Conservation (phyloP, 2,113 vertebrate genomes). For the Chlamydotis undulata region DNA sequence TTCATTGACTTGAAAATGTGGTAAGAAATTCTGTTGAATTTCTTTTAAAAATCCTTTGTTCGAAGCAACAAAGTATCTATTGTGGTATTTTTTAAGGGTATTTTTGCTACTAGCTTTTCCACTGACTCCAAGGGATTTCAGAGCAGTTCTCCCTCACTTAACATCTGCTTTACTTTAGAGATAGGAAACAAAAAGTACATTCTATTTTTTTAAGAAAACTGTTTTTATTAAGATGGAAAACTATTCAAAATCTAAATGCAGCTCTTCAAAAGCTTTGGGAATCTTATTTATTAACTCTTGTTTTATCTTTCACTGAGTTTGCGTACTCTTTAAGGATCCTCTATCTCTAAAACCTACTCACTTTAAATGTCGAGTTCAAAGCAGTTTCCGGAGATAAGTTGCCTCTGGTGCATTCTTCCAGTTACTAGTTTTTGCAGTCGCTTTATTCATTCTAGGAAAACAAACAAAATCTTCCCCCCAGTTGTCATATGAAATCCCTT, state of each 20-base stretch:
- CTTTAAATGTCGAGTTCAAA: background rate
- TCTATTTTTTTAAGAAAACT: background rate
- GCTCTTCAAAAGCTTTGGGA: background rate
- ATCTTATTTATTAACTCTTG: background rate
- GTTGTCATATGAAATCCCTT: background rate
- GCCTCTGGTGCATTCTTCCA: background rate
- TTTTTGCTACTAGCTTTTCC: background rate
- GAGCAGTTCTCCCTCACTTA: background rate
- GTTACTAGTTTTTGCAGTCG: background rate
- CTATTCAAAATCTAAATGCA: background rate
- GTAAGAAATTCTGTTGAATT: background rate
- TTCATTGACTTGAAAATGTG: constrained; percentile 9
- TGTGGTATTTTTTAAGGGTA: background rate
- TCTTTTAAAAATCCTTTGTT: background rate
- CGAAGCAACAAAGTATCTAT: background rate
- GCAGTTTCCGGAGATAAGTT: background rate
- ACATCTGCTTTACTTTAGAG: background rate
- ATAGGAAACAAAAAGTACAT: background rate
- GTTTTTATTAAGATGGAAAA: background rate
- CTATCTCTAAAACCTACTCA: background rate
- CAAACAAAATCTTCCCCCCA: background rate
- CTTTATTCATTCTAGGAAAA: background rate
- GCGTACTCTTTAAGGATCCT: background rate
- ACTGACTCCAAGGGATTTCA: background rate
- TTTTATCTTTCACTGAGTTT: background rate